Percentiles rank a stretch among this genome's conserved stretches.
These are phyloP conservation scores for Crossoptilon crossoptilon DNA, from an alignment of 2,797 vertebrate species.

Conservation along the genomic window DNA sequence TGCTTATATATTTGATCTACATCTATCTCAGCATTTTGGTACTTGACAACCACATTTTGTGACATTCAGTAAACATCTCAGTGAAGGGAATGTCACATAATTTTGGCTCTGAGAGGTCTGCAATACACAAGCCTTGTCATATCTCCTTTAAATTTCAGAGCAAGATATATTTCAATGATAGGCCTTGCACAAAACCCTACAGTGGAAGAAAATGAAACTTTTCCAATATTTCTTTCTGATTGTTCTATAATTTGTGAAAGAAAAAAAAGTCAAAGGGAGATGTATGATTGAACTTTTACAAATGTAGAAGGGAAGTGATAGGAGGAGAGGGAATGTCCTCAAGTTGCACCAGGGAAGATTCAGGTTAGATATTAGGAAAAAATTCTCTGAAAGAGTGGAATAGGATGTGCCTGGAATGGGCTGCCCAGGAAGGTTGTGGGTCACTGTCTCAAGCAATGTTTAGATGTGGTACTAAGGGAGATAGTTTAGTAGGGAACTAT, in stretches of 20 bases:
- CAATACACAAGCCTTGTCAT: conserved; percentile 10
- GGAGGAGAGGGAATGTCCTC: too few relatives aligned
- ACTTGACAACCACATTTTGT: background rate
- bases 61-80: background rate
- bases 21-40: conserved; percentile 24
- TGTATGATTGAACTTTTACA: background rate
- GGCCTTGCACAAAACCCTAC: background rate
- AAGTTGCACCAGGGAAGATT: too few relatives aligned
- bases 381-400: too few relatives aligned
- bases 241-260: background rate
- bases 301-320: background rate
- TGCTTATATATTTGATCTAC: conserved; percentile 30
- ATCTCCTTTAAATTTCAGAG: conserved; percentile 43
- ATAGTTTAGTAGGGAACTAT: too few relatives aligned
- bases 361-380: too few relatives aligned
- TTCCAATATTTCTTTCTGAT: background rate
- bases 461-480: too few relatives aligned
- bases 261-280: background rate
- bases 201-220: conserved; percentile 19
- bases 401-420: too few relatives aligned
- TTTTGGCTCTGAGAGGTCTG: conserved; percentile 4
- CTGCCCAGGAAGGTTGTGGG: too few relatives aligned
- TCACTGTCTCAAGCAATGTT: too few relatives aligned
- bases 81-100: conserved; percentile 15
- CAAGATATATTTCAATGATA: background rate